Percentiles rank a stretch among this genome's conserved stretches.
phyloP scores from a whole-genome alignment of 2,113 vertebrate species.

The Stomatorhinus ivindoensis region DNA sequence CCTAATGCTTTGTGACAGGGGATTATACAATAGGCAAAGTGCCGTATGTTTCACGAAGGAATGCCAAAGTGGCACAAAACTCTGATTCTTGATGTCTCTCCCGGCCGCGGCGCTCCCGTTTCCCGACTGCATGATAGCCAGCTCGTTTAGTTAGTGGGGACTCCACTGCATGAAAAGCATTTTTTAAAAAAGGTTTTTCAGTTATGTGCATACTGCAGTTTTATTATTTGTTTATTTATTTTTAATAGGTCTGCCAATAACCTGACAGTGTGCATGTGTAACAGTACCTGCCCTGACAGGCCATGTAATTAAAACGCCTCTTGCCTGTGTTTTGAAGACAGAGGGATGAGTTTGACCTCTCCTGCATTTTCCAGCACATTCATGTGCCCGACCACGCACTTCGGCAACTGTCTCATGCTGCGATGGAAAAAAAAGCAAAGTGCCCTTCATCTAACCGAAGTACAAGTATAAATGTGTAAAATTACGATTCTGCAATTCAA shows the following conservation, averaged over 20 bases:
- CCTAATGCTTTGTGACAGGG: slow-evolving; percentile 23
- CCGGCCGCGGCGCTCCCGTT: neutral
- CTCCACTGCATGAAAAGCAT: neutral
- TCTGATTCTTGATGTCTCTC: neutral
- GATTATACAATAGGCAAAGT: slow-evolving; percentile 20
- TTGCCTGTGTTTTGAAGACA: neutral
- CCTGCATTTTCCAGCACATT: neutral
- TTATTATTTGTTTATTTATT: neutral
- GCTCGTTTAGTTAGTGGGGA: neutral
- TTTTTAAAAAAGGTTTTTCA: neutral
- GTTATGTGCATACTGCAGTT: neutral
- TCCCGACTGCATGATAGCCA: neutral
- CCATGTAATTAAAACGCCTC: neutral
- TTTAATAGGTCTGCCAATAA: neutral
- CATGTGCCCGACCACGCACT: neutral
- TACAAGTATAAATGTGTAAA: neutral
- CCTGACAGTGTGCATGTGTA: neutral
- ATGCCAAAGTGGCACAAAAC: slow-evolving; percentile 3
- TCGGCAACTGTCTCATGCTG: neutral
- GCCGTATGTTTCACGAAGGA: slow-evolving; percentile 3
- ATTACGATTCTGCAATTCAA: neutral
- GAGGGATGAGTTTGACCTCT: neutral
- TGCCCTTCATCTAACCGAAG: neutral
- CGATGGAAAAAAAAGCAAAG: neutral
- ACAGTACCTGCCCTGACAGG: neutral